Percentiles rank a stretch among this genome's conserved stretches.
Evolutionary conservation across 1,140 invertebrate species (phyloP).

Genomic region (Drosophila paulistorum): DNA sequence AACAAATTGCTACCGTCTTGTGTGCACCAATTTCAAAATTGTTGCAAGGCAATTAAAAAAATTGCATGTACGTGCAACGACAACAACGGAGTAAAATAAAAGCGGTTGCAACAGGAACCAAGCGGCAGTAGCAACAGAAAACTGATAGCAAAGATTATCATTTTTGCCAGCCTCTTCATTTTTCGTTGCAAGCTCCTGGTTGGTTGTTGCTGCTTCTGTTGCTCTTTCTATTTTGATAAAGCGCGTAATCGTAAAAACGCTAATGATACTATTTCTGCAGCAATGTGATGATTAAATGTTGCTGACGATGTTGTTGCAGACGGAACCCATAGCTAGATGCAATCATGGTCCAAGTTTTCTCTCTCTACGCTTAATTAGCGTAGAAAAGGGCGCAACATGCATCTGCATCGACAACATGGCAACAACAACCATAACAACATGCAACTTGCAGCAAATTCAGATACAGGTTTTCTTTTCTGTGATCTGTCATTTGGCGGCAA

Average conservation of each 20-base stretch:
- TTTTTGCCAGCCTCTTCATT: conserved; percentile 54
- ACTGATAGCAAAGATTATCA: conserved; percentile 56
- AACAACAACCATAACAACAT: conserved; percentile 17
- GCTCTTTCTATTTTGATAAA: conserved; percentile 68
- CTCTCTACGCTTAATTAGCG: conserved; percentile 66
- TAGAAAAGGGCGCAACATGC: conserved; percentile 76
- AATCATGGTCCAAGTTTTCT: conserved; percentile 17
- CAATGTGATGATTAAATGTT: conserved; percentile 76
- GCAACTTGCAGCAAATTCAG: not conserved
- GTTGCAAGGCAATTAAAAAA: conserved; percentile 71
- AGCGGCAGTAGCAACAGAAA: conserved; percentile 20
- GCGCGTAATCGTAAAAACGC: conserved; percentile 76
- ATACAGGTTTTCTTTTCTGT: conserved; percentile 46
- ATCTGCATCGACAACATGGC: conserved; percentile 8
- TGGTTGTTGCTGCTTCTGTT: conserved; percentile 8
- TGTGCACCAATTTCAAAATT: conserved; percentile 54
- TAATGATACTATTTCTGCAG: conserved; percentile 75
- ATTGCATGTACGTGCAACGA: conserved; percentile 69
- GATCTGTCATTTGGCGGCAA: conserved; percentile 62
- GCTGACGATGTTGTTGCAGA: conserved; percentile 34
- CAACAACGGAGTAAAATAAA: conserved; percentile 38
- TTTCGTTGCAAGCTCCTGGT: conserved; percentile 43
- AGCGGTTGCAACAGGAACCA: conserved; percentile 25
- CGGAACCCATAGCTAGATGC: conserved; percentile 14
- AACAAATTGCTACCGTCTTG: conserved; percentile 18